These are phyloP conservation scores for Coenobita brevimanus DNA, from an alignment of 1,140 invertebrate genomes.

Conservation along the genomic window DNA sequence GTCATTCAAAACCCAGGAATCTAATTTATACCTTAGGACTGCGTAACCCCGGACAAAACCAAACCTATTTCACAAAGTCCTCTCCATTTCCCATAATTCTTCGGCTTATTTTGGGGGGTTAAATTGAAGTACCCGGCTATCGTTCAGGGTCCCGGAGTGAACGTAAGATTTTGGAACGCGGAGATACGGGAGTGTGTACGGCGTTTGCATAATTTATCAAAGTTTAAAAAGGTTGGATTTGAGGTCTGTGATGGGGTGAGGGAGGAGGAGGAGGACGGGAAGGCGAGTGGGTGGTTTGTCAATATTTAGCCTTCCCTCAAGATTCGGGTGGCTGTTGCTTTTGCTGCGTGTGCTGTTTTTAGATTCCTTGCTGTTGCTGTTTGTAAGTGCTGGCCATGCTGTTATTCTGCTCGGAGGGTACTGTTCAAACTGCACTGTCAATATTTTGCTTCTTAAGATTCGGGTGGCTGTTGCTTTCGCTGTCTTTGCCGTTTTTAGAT, in stretches of 20 bases:
- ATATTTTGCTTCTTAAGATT: too few relatives aligned
- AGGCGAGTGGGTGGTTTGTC: slow-evolving; percentile 23
- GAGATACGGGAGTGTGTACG: slow-evolving; percentile 12
- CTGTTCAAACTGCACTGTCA: too few relatives aligned
- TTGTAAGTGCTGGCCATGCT: too few relatives aligned
- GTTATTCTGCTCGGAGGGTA: too few relatives aligned
- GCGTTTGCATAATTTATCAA: slow-evolving; percentile 62
- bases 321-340: too few relatives aligned
- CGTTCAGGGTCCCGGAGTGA: background rate
- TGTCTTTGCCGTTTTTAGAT: too few relatives aligned
- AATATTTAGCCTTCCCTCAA: slow-evolving; percentile 40
- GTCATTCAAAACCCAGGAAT: slow-evolving; percentile 29
- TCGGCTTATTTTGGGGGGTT: too few relatives aligned
- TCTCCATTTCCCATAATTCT: slow-evolving; percentile 7
- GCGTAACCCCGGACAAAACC: slow-evolving; percentile 35
- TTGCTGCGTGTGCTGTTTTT: too few relatives aligned
- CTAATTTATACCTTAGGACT: slow-evolving; percentile 35
- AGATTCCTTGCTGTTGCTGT: too few relatives aligned
- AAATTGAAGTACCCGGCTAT: too few relatives aligned
- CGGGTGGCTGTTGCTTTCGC: too few relatives aligned
- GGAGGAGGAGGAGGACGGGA: too few relatives aligned
- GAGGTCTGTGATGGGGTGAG: slow-evolving; percentile 30
- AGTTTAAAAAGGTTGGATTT: slow-evolving; percentile 60
- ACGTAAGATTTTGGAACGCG: background rate
- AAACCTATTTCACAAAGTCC: slow-evolving; percentile 7